A percentile compares a stretch with the other conserved stretches of the same genome.
These are phyloP conservation scores for Laspeyria flexula DNA, from an alignment of 2,888 invertebrate genomes.

Conservation along the genomic window DNA sequence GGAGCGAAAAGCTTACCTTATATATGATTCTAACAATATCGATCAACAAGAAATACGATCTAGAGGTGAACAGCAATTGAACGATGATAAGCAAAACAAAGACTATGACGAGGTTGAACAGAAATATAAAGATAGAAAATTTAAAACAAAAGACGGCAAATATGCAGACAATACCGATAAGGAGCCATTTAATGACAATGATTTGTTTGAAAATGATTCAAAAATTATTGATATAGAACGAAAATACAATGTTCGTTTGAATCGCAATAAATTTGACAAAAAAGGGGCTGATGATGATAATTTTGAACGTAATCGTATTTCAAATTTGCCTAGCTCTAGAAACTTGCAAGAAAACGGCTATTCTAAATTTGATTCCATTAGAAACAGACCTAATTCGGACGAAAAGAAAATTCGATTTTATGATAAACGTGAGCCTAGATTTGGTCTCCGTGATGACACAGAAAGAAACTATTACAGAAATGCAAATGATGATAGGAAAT, in stretches of 20 bases:
- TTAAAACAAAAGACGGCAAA: conserved; percentile 1
- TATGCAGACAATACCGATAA: background rate
- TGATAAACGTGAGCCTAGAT: too few species aligned
- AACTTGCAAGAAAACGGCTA: conserved; percentile 11
- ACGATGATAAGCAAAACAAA: conserved; percentile 8
- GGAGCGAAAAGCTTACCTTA: conserved; percentile 12
- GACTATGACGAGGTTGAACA: conserved; percentile 7
- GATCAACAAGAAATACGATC: background rate
- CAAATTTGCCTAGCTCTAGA: conserved; percentile 2
- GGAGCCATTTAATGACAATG: conserved; percentile 5
- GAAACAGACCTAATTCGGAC: conserved; percentile 11
- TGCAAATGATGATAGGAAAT: conserved; percentile 21
- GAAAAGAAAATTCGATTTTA: too few species aligned
- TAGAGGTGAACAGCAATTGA: conserved; percentile 4
- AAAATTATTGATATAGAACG: conserved; percentile 15
- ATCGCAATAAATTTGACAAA: conserved; percentile 2
- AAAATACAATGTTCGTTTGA: conserved; percentile 10
- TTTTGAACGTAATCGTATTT: background rate
- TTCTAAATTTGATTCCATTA: conserved; percentile 10
- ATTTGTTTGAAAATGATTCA: conserved; percentile 18
- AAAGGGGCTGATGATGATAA: conserved; percentile 10
- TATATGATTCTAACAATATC: conserved; percentile 8
- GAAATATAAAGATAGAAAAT: conserved; percentile 13
- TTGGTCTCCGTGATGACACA: background rate
- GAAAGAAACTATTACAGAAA: conserved; percentile 27